Evolutionary conservation across 2,888 invertebrate genomes (phyloP), one percentile per base, ranked within the genome.

Genomic region (Andricus curvator): DNA sequence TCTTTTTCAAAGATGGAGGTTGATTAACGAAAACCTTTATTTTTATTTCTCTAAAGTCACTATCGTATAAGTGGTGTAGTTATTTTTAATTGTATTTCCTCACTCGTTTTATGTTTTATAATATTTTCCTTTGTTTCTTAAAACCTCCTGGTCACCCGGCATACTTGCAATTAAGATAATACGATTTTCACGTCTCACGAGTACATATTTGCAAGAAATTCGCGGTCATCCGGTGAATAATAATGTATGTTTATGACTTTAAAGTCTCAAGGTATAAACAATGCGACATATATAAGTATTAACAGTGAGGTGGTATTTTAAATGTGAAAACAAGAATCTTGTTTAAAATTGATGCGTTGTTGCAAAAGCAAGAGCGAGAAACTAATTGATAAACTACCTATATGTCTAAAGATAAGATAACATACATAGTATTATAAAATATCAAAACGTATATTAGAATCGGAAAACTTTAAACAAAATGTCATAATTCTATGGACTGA

Each of bases 41-140:
- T 37, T 37, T 37, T 37, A 37, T 37, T 37, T 37, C 37, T 37
- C 0, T 37, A 8, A 37, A 37, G 48, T 68, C 68, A 68, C 25
- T 25, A 48, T 44, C 48, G 29, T 48, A 68, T 68, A 68, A 48
- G 44, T 44, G 48, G 48, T 68, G 44, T 68, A 48, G 48, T 68
- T 68, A 68, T 68, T 48, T 68, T 2, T 68, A 68, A 68, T 68
- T 22, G 44, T 68, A 68, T 48, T 68, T 44, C 20, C 8, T 68
- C 9, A 48, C 2, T 68, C 25, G 44, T 68, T 68, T 68, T 29
- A 70, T 25, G 68, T 51, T 48, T 48, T 48, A 48, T 48, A 48
- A 48, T 48, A 15, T 17, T 48, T 41, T 48, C 1, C 4, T 17
- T 48, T 5, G 3, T 48, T 48, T 48, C 5, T 48, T 3, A 48